phyloP scores from a whole-genome alignment of 1,140 invertebrate species.

The Gryon sp. region DNA sequence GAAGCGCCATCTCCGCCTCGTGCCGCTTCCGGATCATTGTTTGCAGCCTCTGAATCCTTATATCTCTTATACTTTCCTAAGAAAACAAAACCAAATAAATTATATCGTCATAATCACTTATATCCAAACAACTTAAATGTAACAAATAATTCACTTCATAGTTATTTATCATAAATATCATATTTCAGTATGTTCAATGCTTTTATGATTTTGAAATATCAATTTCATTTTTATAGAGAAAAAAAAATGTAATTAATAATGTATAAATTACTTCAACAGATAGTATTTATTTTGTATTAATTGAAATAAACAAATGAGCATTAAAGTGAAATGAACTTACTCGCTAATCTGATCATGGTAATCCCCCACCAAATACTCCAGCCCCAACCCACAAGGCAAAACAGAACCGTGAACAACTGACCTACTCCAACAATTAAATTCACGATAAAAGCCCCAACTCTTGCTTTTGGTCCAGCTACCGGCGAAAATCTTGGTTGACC shows the following conservation, averaged over 20 bases:
- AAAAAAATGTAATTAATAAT: too few species aligned
- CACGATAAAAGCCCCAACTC: conserved; percentile 89
- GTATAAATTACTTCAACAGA: too few species aligned
- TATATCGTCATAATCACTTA: too few species aligned
- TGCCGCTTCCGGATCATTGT: conserved; percentile 72
- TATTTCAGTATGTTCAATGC: too few species aligned
- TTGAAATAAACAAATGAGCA: not conserved
- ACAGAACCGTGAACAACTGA: conserved; percentile 95
- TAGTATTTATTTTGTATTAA: too few species aligned
- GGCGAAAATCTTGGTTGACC: conserved; percentile 92
- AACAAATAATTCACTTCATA: too few species aligned
- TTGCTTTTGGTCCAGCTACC: conserved; percentile 84
- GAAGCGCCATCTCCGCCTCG: conserved; percentile 62
- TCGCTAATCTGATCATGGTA: conserved; percentile 89
- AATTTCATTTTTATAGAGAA: too few species aligned
- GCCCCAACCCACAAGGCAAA: conserved; percentile 97
- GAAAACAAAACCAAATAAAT: conserved; percentile 22
- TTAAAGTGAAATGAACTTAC: conserved; percentile 78
- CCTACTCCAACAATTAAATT: conserved; percentile 91
- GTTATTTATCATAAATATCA: too few species aligned
- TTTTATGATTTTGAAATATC: too few species aligned
- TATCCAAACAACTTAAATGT: too few species aligned
- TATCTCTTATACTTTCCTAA: conserved; percentile 77
- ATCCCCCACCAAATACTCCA: conserved; percentile 98
- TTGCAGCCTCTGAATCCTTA: conserved; percentile 73